Conservation (phyloP, 2,888 invertebrate species). For the Archaeoteleia sp. region DNA sequence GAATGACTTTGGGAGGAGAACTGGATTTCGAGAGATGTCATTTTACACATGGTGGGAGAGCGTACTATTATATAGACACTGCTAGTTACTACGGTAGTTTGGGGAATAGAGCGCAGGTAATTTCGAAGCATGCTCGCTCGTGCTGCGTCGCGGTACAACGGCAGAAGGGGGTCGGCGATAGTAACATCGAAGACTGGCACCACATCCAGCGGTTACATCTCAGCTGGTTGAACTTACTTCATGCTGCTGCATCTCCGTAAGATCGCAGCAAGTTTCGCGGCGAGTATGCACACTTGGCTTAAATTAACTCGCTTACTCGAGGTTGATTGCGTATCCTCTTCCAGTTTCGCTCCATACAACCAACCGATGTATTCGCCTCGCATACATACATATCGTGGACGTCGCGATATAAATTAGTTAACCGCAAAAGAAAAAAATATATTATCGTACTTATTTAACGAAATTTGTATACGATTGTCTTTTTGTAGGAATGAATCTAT, state of each 20-base stretch:
- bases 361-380: conserved; percentile 23
- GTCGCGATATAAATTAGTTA: conserved; percentile 4
- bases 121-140: conserved; percentile 57
- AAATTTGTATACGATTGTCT: too few species aligned
- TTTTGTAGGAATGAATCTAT: too few species aligned
- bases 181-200: conserved; percentile 31
- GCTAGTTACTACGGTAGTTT: conserved; percentile 65
- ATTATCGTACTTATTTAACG: not conserved
- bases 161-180: conserved; percentile 11
- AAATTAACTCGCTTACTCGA: conserved; percentile 68
- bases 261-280: conserved; percentile 64
- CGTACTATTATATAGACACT: conserved; percentile 66
- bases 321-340: conserved; percentile 65
- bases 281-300: conserved; percentile 65
- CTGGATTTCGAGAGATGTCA: conserved; percentile 65
- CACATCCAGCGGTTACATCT: conserved; percentile 60
- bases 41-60: conserved; percentile 63
- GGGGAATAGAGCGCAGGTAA: conserved; percentile 53
- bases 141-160: conserved; percentile 38
- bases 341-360: conserved; percentile 21
- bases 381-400: conserved; percentile 47
- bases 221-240: conserved; percentile 60
- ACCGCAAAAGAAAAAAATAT: too few species aligned
- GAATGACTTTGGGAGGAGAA: conserved; percentile 48
- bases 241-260: conserved; percentile 56